Percentiles rank a stretch among this genome's conserved stretches.
Evolutionary conservation across 2,888 invertebrate species (phyloP).

Genomic region (Drosophila subquinaria): DNA sequence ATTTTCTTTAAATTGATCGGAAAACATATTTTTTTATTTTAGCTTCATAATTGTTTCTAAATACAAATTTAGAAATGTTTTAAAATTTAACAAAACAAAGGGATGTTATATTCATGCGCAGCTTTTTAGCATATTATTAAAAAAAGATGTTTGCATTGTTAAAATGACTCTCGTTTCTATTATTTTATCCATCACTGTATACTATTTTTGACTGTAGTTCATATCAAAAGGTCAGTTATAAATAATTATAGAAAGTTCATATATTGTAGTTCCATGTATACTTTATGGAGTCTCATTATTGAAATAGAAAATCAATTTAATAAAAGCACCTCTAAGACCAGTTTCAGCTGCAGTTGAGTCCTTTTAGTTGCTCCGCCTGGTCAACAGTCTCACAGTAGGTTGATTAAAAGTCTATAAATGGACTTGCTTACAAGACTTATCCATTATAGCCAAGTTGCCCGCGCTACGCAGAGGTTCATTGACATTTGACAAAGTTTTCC

Average conservation of each 20-base stretch:
- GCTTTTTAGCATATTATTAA: too few species aligned
- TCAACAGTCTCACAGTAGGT: conserved; percentile 11
- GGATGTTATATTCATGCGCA: too few species aligned
- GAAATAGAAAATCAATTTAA: conserved; percentile 5
- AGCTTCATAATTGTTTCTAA: too few species aligned
- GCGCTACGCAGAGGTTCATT: conserved; percentile 54
- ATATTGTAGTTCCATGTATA: background rate
- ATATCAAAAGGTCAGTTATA: background rate
- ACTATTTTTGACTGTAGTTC: background rate
- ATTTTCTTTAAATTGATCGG: too few species aligned
- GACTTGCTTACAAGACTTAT: conserved; percentile 55
- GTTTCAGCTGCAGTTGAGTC: background rate
- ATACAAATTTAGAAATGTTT: too few species aligned
- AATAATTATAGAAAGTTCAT: background rate
- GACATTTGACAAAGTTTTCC: conserved; percentile 53
- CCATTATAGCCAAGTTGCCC: conserved; percentile 49
- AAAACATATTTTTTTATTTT: too few species aligned
- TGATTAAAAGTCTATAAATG: conserved; percentile 49
- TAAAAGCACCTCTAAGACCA: background rate
- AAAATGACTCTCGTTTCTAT: too few species aligned
- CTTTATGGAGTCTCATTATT: background rate
- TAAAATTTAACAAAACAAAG: too few species aligned
- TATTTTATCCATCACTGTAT: background rate
- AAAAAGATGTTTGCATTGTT: too few species aligned
- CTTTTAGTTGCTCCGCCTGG: background rate